These are phyloP conservation scores for Lepidocyrtinus sp. DNA, from an alignment of 2,888 invertebrate genomes.

Conservation along the genomic window DNA sequence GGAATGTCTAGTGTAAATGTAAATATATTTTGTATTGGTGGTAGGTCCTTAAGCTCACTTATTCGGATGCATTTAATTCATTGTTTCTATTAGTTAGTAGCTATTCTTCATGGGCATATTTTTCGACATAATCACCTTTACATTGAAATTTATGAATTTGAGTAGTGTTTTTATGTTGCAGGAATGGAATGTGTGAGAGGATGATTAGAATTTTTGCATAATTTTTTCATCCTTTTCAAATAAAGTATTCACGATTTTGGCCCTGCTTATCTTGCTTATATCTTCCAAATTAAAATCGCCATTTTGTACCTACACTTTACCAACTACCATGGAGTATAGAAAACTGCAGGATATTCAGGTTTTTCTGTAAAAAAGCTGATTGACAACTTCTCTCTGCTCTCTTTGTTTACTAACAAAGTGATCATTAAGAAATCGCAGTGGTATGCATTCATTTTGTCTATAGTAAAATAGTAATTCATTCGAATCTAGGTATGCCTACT, in stretches of 20 bases:
- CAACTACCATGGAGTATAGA: no score
- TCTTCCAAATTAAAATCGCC: slow-evolving; percentile 12
- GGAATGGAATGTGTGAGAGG: slow-evolving; percentile 16
- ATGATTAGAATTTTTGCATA: slow-evolving; percentile 21
- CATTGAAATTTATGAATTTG: slow-evolving; percentile 20
- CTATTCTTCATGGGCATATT: slow-evolving; percentile 1
- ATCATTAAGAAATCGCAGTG: slow-evolving; percentile 23
- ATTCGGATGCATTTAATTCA: no score
- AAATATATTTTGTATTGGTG: not conserved
- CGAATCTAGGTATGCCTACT: no score
- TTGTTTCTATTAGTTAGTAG: no score
- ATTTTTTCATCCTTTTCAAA: not conserved
- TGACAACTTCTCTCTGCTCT: slow-evolving; percentile 27
- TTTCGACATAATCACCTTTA: slow-evolving; percentile 40
- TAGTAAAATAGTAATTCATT: slow-evolving; percentile 15
- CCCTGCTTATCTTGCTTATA: not conserved
- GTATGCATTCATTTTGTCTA: slow-evolving; percentile 7
- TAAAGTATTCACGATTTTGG: slow-evolving; percentile 21
- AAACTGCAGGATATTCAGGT: slow-evolving; percentile 5
- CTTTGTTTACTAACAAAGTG: slow-evolving; percentile 26
- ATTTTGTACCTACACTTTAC: not conserved
- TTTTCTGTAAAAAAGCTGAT: slow-evolving; percentile 27
- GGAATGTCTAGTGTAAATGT: no score
- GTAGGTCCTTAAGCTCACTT: not conserved
- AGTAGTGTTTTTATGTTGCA: slow-evolving; percentile 32